phyloP scores from a whole-genome alignment of 2,113 vertebrate species.

The Hymenochirus boettgeri region DNA sequence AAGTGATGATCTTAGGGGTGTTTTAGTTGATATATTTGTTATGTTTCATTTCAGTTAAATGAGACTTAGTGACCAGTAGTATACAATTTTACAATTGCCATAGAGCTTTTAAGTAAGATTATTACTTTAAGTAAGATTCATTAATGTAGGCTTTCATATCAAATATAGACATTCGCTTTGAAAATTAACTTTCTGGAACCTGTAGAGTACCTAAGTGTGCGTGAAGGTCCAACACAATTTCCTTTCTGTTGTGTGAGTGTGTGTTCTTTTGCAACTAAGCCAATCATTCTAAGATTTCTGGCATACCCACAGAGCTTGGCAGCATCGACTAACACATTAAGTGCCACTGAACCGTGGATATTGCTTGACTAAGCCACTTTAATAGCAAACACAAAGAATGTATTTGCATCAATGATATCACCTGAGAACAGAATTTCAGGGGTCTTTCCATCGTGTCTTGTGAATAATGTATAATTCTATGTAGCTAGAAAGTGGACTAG shows the following conservation, averaged over 20 bases:
- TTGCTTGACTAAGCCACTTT: constrained; percentile 22
- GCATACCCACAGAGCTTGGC: constrained; percentile 24
- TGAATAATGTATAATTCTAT: constrained; percentile 18
- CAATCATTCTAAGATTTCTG: constrained; percentile 8
- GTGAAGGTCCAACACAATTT: constrained; percentile 7
- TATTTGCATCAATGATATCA: constrained; percentile 37
- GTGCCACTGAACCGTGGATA: constrained; percentile 26
- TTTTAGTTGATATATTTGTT: no score
- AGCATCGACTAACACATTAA: constrained; percentile 22
- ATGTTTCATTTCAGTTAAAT: no score
- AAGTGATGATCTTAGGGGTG: no score
- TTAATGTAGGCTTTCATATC: no score
- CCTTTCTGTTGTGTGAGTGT: constrained; percentile 8
- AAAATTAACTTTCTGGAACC: neutral
- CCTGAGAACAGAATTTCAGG: constrained; percentile 16
- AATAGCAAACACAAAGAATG: constrained; percentile 34
- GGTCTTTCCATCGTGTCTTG: neutral
- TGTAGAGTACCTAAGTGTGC: neutral
- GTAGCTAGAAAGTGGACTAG: constrained; percentile 1
- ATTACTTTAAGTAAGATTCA: no score
- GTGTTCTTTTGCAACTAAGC: constrained; percentile 1
- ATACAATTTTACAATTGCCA: no score
- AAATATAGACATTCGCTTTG: no score
- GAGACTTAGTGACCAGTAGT: no score
- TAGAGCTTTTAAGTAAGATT: no score